A percentile compares a stretch with the other conserved stretches of the same genome.
Conservation (phyloP, 2,888 invertebrate species). For the Calameuta pallipes region DNA sequence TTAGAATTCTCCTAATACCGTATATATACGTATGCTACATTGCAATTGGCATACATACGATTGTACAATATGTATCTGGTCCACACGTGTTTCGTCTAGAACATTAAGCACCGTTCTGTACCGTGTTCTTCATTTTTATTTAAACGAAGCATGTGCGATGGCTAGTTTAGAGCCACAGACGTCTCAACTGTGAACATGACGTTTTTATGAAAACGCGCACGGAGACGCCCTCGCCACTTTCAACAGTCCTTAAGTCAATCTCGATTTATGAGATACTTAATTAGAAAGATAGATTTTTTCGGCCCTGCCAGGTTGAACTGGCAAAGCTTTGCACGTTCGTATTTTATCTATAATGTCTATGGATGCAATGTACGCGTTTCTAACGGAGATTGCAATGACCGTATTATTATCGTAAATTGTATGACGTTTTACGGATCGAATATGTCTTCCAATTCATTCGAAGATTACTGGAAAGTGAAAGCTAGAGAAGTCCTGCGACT, state of each 20-base stretch:
- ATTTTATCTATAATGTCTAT: not conserved
- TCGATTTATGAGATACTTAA: not conserved
- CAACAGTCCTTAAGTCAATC: not conserved
- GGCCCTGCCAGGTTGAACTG: not conserved
- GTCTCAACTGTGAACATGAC: slow-evolving; percentile 17
- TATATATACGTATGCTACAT: slow-evolving; percentile 13
- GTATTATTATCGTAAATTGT: not conserved
- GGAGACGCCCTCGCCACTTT: slow-evolving; percentile 10
- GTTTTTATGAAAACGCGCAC: slow-evolving; percentile 20
- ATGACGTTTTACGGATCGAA: not conserved
- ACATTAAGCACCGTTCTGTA: slow-evolving; percentile 10
- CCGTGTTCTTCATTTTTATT: not conserved
- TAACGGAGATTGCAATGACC: not conserved
- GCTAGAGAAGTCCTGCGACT: slow-evolving; percentile 57
- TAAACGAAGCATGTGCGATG: not conserved
- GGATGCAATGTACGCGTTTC: not conserved
- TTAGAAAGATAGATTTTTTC: not conserved
- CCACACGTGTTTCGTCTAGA: slow-evolving; percentile 8
- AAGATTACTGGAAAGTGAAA: slow-evolving; percentile 60
- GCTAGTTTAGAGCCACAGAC: not conserved
- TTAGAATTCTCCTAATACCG: slow-evolving; percentile 3
- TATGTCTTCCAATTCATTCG: slow-evolving; percentile 38
- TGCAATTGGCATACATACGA: slow-evolving; percentile 6
- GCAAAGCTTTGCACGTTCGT: not conserved
- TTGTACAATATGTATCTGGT: slow-evolving; percentile 10